Base-by-base conservation (phyloP, 2,888 invertebrate genomes). In the Tortrix viridana region DNA sequence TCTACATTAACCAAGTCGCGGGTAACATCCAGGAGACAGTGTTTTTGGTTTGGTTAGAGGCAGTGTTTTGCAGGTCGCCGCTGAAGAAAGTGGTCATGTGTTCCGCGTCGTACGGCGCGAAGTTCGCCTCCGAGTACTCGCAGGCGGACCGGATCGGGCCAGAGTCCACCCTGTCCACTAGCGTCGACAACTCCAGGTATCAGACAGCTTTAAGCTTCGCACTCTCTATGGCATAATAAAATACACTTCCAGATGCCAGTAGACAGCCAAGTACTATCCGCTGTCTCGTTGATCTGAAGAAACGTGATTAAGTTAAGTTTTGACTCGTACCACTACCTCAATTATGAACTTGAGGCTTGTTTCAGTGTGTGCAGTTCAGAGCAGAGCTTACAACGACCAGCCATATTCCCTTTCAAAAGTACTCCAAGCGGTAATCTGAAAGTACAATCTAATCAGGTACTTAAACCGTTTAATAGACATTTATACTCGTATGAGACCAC, bases 381-480 rank as follows among this genome's bases (percentile, higher is more conserved):
- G 4, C 81, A 76, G 23, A 81, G 74, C 53, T 54, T 68, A 22
- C 82, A 84, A 20, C 53, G 65, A 86, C 77, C 76, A 49, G 81
- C 87, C 20, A 68, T 85, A n/a, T 95, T 95, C 79, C 95, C 95
- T 2, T 95, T 95, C 74, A 93, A 93, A 76, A 80, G 92, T 1
- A 95, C 95, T 1, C 94, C 95, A 0, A 95, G 95, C 79, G 95
- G 95, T 69, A 94, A 95, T 79, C 85, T 95, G 57, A 95, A 95
- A 89, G 93, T 95, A 65, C 90, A 94, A 61, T 94, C 95, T 1
- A 94, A 95, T 82, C 95, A 95, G 93, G 95, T 54, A 5, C 7
- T 41, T 20, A 37, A 16, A 16, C 16, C 14, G 22, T 26, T 32
- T 19, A 22, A 41, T 3, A 32, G 3, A 2, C 7, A 5, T 7